These are phyloP conservation scores for Cherax quadricarinatus DNA, from an alignment of 1,140 invertebrate genomes.

Conservation along the genomic window DNA sequence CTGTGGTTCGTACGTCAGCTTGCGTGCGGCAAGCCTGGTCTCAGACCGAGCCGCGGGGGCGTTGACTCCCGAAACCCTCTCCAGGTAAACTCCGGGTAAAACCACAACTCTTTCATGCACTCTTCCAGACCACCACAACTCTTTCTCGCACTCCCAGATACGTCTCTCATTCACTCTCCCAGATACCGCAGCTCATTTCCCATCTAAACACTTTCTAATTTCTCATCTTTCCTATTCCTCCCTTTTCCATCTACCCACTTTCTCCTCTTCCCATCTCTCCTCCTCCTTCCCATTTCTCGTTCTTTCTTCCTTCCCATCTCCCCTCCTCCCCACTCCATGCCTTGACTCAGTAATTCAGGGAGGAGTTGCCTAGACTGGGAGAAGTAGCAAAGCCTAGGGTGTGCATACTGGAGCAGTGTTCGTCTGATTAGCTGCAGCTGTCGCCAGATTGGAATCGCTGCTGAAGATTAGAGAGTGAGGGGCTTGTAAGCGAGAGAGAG, in stretches of 20 bases:
- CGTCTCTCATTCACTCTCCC: no score
- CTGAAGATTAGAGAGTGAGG: neutral
- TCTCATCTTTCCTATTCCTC: no score
- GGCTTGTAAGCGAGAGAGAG: neutral
- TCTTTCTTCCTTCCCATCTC: neutral
- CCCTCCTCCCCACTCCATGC: neutral
- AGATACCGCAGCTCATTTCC: no score
- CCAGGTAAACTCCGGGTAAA: no score
- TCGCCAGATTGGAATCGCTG: neutral
- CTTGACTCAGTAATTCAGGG: neutral
- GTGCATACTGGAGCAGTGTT: neutral
- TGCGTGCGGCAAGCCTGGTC: no score
- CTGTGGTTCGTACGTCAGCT: no score
- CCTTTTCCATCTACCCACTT: neutral
- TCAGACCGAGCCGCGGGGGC: no score
- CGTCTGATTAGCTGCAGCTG: neutral
- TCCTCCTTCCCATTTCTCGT: neutral
- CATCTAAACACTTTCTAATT: no score
- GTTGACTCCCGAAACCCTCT: no score
- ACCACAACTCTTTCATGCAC: no score
- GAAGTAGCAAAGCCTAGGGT: neutral
- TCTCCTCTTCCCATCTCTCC: neutral
- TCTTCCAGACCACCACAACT: no score
- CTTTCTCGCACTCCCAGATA: no score
- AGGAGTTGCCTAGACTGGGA: neutral